phyloP scores from a whole-genome alignment of 2,113 vertebrate species.

The Genyomyrus donnyi region DNA sequence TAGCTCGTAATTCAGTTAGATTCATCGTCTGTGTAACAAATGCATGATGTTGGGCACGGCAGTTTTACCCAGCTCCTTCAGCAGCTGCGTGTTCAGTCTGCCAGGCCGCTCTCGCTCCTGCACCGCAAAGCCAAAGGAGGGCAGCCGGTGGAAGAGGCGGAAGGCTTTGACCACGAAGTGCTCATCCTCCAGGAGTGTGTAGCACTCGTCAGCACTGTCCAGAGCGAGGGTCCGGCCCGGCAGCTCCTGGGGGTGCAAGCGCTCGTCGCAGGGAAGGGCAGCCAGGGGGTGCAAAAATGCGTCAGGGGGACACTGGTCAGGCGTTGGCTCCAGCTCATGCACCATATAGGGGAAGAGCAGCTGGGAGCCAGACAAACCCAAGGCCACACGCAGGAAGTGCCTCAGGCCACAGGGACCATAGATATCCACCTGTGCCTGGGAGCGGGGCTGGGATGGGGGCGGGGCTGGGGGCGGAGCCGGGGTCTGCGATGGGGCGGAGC shows the following conservation, averaged over 20 bases:
- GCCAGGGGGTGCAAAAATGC: slow-evolving; percentile 53
- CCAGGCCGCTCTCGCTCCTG: slow-evolving; percentile 73
- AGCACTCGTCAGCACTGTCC: slow-evolving; percentile 56
- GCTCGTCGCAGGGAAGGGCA: background rate
- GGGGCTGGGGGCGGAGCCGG: slow-evolving; percentile 33
- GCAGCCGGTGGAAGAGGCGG: slow-evolving; percentile 78
- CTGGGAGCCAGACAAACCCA: slow-evolving; percentile 76
- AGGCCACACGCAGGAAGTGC: slow-evolving; percentile 63
- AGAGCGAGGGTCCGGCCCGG: slow-evolving; percentile 58
- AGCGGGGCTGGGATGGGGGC: slow-evolving; percentile 24
- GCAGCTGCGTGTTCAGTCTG: slow-evolving; percentile 67
- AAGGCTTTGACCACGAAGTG: slow-evolving; percentile 75
- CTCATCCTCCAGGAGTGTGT: slow-evolving; percentile 68
- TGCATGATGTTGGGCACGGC: background rate
- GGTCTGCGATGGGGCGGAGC: slow-evolving; percentile 35
- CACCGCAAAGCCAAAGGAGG: slow-evolving; percentile 84
- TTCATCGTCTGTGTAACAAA: background rate
- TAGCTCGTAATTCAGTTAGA: background rate
- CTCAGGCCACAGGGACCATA: slow-evolving; percentile 76
- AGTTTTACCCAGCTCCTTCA: slow-evolving; percentile 72
- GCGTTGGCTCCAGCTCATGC: slow-evolving; percentile 77
- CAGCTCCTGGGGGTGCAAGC: slow-evolving; percentile 58
- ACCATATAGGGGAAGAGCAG: slow-evolving; percentile 76
- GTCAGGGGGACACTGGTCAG: slow-evolving; percentile 72
- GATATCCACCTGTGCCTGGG: slow-evolving; percentile 62